Percentiles rank a stretch among this genome's conserved stretches.
Evolutionary conservation across 2,888 invertebrate genomes (phyloP).

Genomic region (Odontocolon sp.): DNA sequence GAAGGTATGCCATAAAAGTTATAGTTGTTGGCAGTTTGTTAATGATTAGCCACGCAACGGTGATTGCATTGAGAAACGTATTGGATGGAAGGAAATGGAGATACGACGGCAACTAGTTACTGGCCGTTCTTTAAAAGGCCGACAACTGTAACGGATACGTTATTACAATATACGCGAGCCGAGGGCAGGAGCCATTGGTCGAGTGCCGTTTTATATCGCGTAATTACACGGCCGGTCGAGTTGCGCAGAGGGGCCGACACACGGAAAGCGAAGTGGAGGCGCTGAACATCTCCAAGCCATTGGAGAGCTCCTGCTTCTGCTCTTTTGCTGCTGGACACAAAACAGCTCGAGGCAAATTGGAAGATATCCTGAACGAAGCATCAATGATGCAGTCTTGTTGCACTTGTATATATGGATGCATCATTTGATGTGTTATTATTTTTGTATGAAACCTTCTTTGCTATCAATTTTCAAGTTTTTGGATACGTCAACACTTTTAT

Average conservation of each 20-base stretch:
- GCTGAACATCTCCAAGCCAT: conserved; percentile 6
- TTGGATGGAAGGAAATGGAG: no score
- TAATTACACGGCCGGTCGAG: conserved; percentile 60
- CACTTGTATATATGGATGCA: not conserved
- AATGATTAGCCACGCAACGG: no score
- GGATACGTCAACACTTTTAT: no score
- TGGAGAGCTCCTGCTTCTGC: conserved; percentile 2
- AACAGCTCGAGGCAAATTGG: conserved; percentile 20
- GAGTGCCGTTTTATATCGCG: conserved; percentile 61
- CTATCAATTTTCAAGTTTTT: not conserved
- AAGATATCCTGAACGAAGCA: conserved; percentile 1
- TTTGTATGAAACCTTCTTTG: no score
- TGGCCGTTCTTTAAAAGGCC: no score
- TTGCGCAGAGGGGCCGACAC: conserved; percentile 34
- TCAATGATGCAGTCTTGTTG: not conserved
- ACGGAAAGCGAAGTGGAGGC: no score
- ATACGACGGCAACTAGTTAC: no score
- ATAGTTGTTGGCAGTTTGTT: no score
- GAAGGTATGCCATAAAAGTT: conserved; percentile 5
- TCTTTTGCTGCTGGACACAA: conserved; percentile 15
- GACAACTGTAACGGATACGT: no score
- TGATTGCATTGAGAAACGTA: no score
- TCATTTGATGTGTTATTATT: no score
- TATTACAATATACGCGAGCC: conserved; percentile 4
- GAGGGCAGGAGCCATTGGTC: conserved; percentile 37